These are phyloP conservation scores for Seriola dumerili DNA, from an alignment of 2,113 vertebrate species.

Conservation along the genomic window DNA sequence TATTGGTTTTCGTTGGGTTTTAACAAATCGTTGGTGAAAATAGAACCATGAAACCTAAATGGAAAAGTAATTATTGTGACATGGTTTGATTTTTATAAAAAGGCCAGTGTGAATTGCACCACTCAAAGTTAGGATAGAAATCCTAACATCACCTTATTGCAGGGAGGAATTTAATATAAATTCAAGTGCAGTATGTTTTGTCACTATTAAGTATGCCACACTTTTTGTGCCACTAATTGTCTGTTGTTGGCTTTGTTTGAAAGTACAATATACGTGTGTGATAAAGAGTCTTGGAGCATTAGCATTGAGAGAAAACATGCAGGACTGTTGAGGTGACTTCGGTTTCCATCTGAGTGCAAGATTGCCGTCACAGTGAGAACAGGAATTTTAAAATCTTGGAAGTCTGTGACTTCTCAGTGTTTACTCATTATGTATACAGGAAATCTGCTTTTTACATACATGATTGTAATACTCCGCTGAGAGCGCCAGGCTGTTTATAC, in stretches of 20 bases:
- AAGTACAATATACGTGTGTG: background rate
- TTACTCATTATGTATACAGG: conserved; percentile 33
- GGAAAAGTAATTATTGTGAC: background rate
- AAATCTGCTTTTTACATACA: conserved; percentile 60
- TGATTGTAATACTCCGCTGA: conserved; percentile 51
- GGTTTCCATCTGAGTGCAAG: conserved; percentile 42
- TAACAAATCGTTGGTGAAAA: background rate
- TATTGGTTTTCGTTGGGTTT: conserved; percentile 35
- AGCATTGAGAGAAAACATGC: background rate
- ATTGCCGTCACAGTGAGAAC: conserved; percentile 28
- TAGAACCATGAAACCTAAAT: background rate
- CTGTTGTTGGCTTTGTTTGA: conserved; percentile 1
- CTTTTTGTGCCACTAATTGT: conserved; percentile 15
- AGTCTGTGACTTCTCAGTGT: conserved; percentile 59
- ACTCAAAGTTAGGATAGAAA: conserved; percentile 10
- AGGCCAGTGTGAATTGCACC: conserved; percentile 12
- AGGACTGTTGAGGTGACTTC: conserved; percentile 30
- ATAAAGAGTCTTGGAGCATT: background rate
- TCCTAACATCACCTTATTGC: conserved; percentile 14
- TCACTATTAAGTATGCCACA: background rate
- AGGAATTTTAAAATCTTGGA: conserved; percentile 32
- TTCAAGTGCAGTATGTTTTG: conserved; percentile 29
- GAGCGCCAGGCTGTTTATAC: conserved; percentile 39
- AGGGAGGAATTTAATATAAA: conserved; percentile 28
- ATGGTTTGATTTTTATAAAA: background rate